Base-by-base conservation (phyloP, 2,888 invertebrate genomes). In the Arctia plantaginis region DNA sequence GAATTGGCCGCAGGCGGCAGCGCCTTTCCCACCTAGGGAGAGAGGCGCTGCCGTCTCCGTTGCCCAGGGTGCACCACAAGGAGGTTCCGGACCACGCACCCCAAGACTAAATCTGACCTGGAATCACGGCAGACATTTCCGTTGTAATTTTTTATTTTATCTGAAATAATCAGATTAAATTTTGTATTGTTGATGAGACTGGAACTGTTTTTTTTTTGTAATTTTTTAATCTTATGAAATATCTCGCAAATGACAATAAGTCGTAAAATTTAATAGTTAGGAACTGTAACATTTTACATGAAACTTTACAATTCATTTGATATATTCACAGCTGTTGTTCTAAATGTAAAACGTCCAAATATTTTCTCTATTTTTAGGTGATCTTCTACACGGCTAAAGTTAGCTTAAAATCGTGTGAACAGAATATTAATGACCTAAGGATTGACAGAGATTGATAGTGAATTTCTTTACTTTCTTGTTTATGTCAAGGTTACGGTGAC, bases 361-460 rank as follows among this genome's bases (percentile, higher is more conserved):
- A 64, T 41, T 23, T 72, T 39, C 27, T 3, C 15, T 47, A 44
- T 62, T 41, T 41, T 41, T 30, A 59, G 30, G 13, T n/a, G 1
- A 62, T 62, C 62, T 15, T 69, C 18, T 51, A 55, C 27, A n/a
- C 35, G 55, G 39, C 35, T 62, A 71, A 71, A 59, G 51, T 47
- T 35, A 23, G 39, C 20, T 20, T 33, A 33, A 72, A 78, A 75
- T 33, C 18, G 18, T 3, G 33, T 76, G 30, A 51, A 72, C 75
- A 76, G 62, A 77, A 77, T 73, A 78, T 74, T 76, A 73, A 77
- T 71, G 74, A 69, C 66, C 51, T 62, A 20, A 69, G 66, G 68
- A 70, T 68, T 71, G 76, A 78, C 74, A 62, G 76, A 74, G 73
- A 62, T 71, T 72, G 69, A 77, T 75, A 67, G 55, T 33, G 39